phyloP scores from a whole-genome alignment of 2,797 vertebrate species.

The Heteromormyrus szaboi region DNA sequence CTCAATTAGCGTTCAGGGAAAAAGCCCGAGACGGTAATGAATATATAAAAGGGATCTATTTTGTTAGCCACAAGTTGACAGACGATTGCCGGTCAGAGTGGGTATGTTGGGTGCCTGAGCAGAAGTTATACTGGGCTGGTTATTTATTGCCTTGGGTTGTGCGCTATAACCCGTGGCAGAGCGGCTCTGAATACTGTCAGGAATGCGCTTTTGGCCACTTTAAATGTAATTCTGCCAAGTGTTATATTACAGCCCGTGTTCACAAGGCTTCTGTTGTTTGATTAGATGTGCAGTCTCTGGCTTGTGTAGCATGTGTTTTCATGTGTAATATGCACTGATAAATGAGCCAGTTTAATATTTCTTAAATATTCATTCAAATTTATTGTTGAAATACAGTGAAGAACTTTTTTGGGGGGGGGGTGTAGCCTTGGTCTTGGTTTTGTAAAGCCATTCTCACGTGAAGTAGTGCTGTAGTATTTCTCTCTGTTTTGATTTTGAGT shows the following conservation, averaged over 20 bases:
- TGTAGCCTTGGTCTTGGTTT: background rate
- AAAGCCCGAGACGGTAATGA: background rate
- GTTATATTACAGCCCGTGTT: background rate
- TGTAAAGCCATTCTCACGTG: background rate
- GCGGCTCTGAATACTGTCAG: background rate
- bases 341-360: background rate
- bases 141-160: background rate
- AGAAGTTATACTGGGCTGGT: background rate
- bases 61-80: background rate
- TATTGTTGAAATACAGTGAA: background rate
- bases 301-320: background rate
- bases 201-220: conserved; percentile 7
- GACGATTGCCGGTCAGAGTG: background rate
- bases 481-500: background rate
- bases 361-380: background rate
- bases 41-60: background rate
- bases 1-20: background rate
- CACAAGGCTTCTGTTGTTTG: conserved; percentile 8
- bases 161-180: background rate
- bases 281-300: background rate
- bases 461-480: background rate
- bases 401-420: background rate
- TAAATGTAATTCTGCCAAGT: background rate
- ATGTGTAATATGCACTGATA: background rate
- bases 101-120: background rate